Evolutionary conservation across 2,797 vertebrate species (phyloP).

Genomic region (Poeciliopsis presidionis): DNA sequence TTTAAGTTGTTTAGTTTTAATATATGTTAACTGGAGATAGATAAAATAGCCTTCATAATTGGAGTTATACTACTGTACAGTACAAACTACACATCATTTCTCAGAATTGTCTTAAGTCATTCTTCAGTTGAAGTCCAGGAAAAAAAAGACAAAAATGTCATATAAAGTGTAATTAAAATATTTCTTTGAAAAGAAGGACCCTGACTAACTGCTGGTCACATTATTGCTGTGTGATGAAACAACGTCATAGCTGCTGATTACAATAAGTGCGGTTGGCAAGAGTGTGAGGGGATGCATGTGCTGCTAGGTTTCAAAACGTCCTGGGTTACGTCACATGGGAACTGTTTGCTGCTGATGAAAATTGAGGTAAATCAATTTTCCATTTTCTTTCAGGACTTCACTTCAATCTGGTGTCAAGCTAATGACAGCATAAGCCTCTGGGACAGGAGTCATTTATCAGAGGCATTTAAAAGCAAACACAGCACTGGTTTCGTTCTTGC

Average conservation of each 20-base stretch:
- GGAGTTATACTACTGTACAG: not conserved
- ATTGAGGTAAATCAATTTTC: constrained; percentile 83
- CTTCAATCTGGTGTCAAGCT: constrained; percentile 77
- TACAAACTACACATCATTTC: not conserved
- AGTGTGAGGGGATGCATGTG: constrained; percentile 50
- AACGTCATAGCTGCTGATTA: constrained; percentile 58
- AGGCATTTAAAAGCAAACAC: constrained; percentile 75
- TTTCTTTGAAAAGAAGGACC: constrained; percentile 6
- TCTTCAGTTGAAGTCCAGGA: not conserved
- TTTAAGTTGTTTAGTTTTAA: not conserved
- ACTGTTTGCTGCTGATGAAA: constrained; percentile 76
- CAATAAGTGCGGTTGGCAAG: constrained; percentile 55
- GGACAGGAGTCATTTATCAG: constrained; percentile 82
- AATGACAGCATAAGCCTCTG: constrained; percentile 72
- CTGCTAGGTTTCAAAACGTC: constrained; percentile 57
- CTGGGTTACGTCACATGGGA: constrained; percentile 62
- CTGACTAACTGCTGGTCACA: constrained; percentile 40
- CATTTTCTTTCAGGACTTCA: constrained; percentile 80
- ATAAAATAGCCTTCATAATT: not conserved
- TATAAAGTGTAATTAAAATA: not conserved
- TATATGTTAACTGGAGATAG: not conserved
- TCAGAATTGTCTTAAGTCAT: not conserved
- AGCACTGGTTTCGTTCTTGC: constrained; percentile 50
- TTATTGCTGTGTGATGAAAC: constrained; percentile 54
- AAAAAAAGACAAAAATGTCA: not conserved